Percentiles rank a stretch among this genome's conserved stretches.
Conservation (phyloP, 2,888 invertebrate species). For the Blera fallax region DNA sequence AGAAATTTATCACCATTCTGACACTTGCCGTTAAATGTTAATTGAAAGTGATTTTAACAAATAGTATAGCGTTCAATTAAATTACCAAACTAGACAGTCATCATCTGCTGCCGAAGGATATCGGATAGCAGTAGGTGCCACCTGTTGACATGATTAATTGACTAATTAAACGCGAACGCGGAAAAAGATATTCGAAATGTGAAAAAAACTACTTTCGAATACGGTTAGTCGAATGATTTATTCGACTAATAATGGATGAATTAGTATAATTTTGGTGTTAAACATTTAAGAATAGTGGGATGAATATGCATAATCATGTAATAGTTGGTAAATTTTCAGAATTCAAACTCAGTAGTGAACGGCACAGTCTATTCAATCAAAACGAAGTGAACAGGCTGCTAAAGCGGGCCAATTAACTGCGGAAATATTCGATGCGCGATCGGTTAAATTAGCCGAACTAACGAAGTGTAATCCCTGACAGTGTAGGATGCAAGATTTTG, state of each 20-base stretch:
- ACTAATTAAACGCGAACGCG: slow-evolving; percentile 12
- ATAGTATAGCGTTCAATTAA: not conserved
- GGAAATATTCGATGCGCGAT: too few relatives aligned
- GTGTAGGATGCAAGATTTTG: too few relatives aligned
- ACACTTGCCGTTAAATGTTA: not conserved
- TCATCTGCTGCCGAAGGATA: not conserved
- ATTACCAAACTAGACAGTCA: not conserved
- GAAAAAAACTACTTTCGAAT: slow-evolving; percentile 10
- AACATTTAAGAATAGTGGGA: not conserved
- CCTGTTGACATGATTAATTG: slow-evolving; percentile 14
- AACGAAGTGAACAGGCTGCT: too few relatives aligned
- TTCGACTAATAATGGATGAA: not conserved
- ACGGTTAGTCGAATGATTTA: not conserved
- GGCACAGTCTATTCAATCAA: too few relatives aligned
- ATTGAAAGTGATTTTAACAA: not conserved
- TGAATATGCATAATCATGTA: not conserved
- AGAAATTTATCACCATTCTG: not conserved
- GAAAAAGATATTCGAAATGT: not conserved
- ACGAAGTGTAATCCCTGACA: too few relatives aligned
- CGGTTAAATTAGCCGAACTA: too few relatives aligned
- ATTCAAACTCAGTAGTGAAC: too few relatives aligned
- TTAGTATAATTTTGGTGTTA: not conserved
- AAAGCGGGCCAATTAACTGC: too few relatives aligned
- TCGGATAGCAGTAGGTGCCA: not conserved
- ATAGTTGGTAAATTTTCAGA: not conserved